Evolutionary conservation across 2,888 invertebrate species (phyloP).

Genomic region (Plusia festucae): DNA sequence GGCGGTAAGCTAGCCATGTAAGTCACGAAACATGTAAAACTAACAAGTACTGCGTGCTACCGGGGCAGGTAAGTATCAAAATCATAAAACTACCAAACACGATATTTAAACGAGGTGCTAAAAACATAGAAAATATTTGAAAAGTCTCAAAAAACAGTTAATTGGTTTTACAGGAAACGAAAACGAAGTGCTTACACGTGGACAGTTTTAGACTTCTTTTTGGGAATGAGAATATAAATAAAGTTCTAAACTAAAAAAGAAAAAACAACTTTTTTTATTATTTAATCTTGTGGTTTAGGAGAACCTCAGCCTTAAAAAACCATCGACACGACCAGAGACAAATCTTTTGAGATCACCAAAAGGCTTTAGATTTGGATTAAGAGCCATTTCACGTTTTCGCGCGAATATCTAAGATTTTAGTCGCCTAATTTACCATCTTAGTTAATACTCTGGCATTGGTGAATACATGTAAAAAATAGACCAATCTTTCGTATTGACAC

Average conservation of each 20-base stretch:
- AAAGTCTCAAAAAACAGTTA: neutral
- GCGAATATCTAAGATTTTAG: too few species aligned
- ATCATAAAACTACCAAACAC: conserved; percentile 3
- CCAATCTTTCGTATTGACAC: too few species aligned
- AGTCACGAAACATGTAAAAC: conserved; percentile 13
- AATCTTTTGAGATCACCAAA: neutral
- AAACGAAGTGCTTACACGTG: too few species aligned
- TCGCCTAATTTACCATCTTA: too few species aligned
- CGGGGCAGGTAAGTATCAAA: neutral
- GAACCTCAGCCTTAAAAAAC: neutral
- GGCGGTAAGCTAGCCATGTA: conserved; percentile 17
- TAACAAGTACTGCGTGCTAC: conserved; percentile 12
- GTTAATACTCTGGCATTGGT: too few species aligned
- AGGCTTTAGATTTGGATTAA: too few species aligned
- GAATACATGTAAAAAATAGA: too few species aligned
- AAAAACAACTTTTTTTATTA: too few species aligned
- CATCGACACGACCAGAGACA: neutral
- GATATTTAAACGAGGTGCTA: conserved; percentile 4
- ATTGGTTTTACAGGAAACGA: neutral
- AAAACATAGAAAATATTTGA: neutral
- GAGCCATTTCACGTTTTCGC: too few species aligned
- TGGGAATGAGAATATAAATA: neutral
- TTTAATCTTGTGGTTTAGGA: neutral
- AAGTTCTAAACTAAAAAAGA: too few species aligned
- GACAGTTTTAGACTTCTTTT: neutral